Base-by-base conservation (phyloP, 2,113 vertebrate species). In the Oncorhynchus kisutch region DNA sequence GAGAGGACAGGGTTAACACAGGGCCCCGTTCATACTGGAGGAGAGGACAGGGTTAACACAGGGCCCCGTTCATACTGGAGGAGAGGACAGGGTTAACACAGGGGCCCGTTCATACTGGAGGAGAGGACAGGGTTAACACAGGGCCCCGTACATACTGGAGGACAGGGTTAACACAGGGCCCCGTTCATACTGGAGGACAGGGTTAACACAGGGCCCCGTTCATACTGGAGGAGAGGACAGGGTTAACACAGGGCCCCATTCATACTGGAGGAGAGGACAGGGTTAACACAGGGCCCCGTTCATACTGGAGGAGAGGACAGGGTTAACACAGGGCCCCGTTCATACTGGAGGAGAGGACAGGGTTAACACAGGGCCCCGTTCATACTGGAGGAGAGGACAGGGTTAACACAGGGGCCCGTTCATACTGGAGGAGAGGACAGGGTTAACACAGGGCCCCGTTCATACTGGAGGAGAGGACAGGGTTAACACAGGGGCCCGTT, bases 51-150 rank as follows among this genome's bases (percentile, higher is more conserved):
- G 12, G 48, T 49, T 49, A 49, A 60, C 59, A 60, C 59, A 20
- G 4, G 4, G n/a, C n/a, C n/a, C 98, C 97, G 0, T 99, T 99
- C 97, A 99, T 99, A 85, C 98, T 99, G 90, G 27, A 29, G 9
- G 11, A 4, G 76, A 70, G 9, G 9, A 14, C 9, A 49, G 48
- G 12, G 48, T 49, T 49, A 49, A 60, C 59, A 60, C 59, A 20
- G 4, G 4, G n/a, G n/a, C 51, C 11, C 13, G 51, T 54, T 54
- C 51, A 11, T 16, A 34, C 31, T 34, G 31, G 31, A 6, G 31
- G 31, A 34, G 31, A 34, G 31, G 31, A 34, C 31, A 34, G 31
- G 0, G 31, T 34, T 34, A 34, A 34, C 31, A 34, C 48, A 49
- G 27, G 27, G 27, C 8, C n/a, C 8, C 48, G 12, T 31, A 5